Conservation (phyloP, 2,797 vertebrate species). For the Trachurus trachurus region DNA sequence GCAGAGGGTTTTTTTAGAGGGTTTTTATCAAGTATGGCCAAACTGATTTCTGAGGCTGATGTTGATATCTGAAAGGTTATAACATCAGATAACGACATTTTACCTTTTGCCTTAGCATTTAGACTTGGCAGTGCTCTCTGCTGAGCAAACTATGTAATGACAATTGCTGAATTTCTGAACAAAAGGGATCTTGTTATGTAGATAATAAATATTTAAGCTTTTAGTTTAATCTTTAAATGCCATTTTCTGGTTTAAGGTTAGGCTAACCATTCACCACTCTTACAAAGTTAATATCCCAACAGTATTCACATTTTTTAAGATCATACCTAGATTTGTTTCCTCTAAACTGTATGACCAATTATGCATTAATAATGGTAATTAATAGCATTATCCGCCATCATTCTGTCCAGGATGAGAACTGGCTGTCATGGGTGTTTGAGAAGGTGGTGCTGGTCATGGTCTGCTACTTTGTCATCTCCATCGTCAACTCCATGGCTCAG, state of each 20-base stretch:
- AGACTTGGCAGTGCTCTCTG: conserved; percentile 22
- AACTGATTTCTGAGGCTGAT: neutral
- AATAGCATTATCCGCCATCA: conserved; percentile 1
- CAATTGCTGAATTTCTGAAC: neutral
- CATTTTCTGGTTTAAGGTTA: neutral
- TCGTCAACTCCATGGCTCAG: conserved; percentile 99
- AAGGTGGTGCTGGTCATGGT: conserved; percentile 99
- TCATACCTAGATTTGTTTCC: neutral
- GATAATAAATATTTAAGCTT: neutral
- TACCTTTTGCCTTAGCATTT: neutral
- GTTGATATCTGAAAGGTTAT: neutral
- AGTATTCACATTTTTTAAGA: neutral
- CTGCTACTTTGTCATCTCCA: conserved; percentile 98
- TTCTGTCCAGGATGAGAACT: conserved; percentile 93
- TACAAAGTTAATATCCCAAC: neutral
- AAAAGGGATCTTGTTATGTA: neutral
- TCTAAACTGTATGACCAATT: neutral
- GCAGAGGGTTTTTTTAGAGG: neutral
- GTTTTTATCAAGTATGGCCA: neutral
- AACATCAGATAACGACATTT: neutral
- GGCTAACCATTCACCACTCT: neutral
- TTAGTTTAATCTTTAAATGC: neutral
- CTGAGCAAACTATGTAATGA: conserved; percentile 22
- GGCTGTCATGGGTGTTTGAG: conserved; percentile 99
- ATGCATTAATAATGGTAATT: neutral